Evolutionary conservation across 1,140 invertebrate genomes (phyloP), one percentile per base, ranked within the genome.

Genomic region (Patella vulgata): DNA sequence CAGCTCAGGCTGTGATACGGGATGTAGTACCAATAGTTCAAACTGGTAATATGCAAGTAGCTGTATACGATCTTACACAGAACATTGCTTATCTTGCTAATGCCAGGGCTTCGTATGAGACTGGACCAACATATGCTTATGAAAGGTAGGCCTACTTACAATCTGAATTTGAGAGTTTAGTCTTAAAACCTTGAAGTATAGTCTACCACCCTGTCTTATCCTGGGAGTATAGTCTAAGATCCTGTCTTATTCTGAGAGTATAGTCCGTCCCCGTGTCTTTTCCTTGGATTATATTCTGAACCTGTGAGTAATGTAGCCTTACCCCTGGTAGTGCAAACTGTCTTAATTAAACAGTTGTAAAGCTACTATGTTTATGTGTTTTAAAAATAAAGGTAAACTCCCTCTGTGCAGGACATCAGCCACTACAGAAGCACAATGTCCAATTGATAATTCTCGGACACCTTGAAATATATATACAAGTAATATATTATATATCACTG

Each of bases 1-100:
- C 73, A 9, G 54, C 67, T 4, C 71, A 75, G 48, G 62, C 68
- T n/a, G 56, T 71, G 17, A 73, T 73, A 2, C 52, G 63, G 47
- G 65, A 79, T 40, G 57, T 79, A 8, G 71, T 71, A 23, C 63
- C 73, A 27, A 73, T 79, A 14, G 64, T 70, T 9, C 73, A 79
- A 51, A 72, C 74, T 2, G 77, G 77, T 25, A 68, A 69, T 52
- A 44, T 79, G 8, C 69, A 72, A 25, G 61, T 78, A 27, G 73
- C 73, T 21, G 65, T 77, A 17, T 79, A 79, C 36, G 74, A 79
- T 53, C 59, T 79, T 27, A 71, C 70, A 0, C 61, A 64, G 14
- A 68, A 74, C 40, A 25, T 70, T 17, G 71, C 69, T 25, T 75
- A 74, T 31, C 47, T 76, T 11, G 63, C 74, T 14, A 79, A 79